Evolutionary conservation across 2,797 vertebrate genomes (phyloP).

Genomic region (Champsocephalus gunnari): DNA sequence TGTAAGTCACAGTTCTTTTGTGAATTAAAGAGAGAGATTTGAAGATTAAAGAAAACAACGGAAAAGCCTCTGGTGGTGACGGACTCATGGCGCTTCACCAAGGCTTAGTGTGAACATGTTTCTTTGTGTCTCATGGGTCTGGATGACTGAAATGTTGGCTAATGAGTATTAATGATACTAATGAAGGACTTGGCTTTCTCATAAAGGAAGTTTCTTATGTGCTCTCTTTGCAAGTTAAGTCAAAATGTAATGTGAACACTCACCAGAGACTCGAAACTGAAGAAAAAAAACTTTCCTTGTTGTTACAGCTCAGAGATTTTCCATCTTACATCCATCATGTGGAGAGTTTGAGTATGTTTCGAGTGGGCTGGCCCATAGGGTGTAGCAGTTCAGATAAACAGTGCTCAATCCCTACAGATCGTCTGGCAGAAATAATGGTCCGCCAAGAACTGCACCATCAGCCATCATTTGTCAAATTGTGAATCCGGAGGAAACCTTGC

Average conservation of each 20-base stretch:
- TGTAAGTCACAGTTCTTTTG: constrained; percentile 37
- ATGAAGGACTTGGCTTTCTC: constrained; percentile 43
- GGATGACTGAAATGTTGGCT: constrained; percentile 58
- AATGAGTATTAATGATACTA: constrained; percentile 58
- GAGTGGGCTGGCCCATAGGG: constrained; percentile 38
- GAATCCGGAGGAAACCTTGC: constrained; percentile 64
- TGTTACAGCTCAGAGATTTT: constrained; percentile 23
- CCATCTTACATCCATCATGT: constrained; percentile 42
- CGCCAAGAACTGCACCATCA: constrained; percentile 65
- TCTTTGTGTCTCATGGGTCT: constrained; percentile 52
- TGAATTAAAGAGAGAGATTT: constrained; percentile 42
- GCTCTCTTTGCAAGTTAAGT: constrained; percentile 7
- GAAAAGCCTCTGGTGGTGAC: constrained; percentile 32
- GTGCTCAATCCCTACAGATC: constrained; percentile 50
- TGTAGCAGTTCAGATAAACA: constrained; percentile 49
- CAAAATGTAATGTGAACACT: constrained; percentile 10
- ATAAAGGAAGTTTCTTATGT: constrained; percentile 25
- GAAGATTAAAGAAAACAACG: constrained; percentile 46
- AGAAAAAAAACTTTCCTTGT: background rate
- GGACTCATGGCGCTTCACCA: constrained; percentile 39
- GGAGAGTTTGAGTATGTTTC: constrained; percentile 52
- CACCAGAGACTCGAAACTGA: constrained; percentile 8
- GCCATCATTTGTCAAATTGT: constrained; percentile 62
- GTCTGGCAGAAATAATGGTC: constrained; percentile 66
- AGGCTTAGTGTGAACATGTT: constrained; percentile 46